Evolutionary conservation across 2,797 vertebrate genomes (phyloP).

Genomic region (Cyclopterus lumpus): DNA sequence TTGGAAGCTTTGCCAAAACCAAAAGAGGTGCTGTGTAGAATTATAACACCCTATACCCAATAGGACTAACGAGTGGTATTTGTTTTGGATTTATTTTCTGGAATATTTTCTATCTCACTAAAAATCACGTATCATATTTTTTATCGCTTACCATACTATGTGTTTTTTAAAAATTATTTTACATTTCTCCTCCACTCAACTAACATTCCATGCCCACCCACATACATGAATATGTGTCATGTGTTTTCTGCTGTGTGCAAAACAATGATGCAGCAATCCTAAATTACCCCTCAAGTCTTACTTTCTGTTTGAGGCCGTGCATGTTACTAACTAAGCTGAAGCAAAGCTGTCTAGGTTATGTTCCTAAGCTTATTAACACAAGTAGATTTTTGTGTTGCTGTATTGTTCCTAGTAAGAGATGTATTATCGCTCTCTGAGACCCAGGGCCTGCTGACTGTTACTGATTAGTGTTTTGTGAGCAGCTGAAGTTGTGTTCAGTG

Average conservation of each 20-base stretch:
- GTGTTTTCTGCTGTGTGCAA: conserved; percentile 52
- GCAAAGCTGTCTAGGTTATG: conserved; percentile 12
- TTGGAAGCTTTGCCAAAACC: conserved; percentile 60
- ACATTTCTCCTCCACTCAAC: conserved; percentile 30
- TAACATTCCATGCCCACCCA: conserved; percentile 51
- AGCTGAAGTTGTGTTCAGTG: conserved; percentile 27
- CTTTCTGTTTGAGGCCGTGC: conserved; percentile 24
- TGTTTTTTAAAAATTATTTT: conserved; percentile 7
- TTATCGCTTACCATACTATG: background rate
- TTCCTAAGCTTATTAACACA: conserved; percentile 23
- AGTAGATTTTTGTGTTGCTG: conserved; percentile 9
- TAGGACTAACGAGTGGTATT: conserved; percentile 21
- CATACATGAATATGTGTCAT: conserved; percentile 14
- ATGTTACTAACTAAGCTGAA: conserved; percentile 13
- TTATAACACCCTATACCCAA: conserved; percentile 46
- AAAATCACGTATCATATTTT: conserved; percentile 13
- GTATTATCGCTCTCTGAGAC: conserved; percentile 14
- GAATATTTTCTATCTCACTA: background rate
- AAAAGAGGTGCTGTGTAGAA: conserved; percentile 61
- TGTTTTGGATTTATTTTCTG: background rate
- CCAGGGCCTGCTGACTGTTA: conserved; percentile 40
- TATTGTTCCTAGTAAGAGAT: conserved; percentile 28
- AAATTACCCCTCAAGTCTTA: conserved; percentile 13
- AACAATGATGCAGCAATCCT: conserved; percentile 7
- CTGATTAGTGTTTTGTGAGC: conserved; percentile 34